phyloP scores from a whole-genome alignment of 2,888 invertebrate species.

The Perdita meconis region DNA sequence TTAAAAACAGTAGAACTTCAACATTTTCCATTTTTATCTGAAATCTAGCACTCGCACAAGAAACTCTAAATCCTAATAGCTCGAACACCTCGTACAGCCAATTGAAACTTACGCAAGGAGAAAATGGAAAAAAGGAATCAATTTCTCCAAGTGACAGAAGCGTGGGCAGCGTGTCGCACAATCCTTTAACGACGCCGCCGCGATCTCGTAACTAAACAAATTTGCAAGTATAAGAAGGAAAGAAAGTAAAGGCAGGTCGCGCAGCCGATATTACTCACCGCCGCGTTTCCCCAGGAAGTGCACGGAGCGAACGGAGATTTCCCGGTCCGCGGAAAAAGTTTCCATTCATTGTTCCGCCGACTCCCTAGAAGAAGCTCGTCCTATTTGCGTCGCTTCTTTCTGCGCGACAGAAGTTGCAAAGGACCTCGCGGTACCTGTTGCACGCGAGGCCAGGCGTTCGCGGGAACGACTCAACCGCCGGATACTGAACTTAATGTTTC shows the following conservation, averaged over 20 bases:
- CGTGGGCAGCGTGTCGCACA: too few species aligned
- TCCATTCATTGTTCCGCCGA: constrained; percentile 74
- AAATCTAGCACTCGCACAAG: too few species aligned
- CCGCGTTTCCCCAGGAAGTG: constrained; percentile 62
- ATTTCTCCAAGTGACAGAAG: too few species aligned
- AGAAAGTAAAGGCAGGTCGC: constrained; percentile 18
- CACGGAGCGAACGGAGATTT: constrained; percentile 48
- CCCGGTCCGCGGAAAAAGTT: constrained; percentile 70
- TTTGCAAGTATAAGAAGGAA: constrained; percentile 17
- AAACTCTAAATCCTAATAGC: too few species aligned
- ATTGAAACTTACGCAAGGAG: too few species aligned
- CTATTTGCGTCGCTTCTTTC: constrained; percentile 67
- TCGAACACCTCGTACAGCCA: too few species aligned
- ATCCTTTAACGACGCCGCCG: too few species aligned
- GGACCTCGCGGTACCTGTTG: constrained; percentile 78
- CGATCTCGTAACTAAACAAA: background rate
- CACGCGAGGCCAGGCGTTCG: constrained; percentile 62
- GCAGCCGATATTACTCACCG: constrained; percentile 25
- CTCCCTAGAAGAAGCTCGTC: constrained; percentile 58
- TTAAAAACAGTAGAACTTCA: too few species aligned
- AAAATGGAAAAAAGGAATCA: too few species aligned
- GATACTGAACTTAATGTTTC: constrained; percentile 69
- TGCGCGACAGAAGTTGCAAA: constrained; percentile 75
- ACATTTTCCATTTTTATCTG: too few species aligned
- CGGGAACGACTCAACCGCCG: constrained; percentile 49